Percentiles rank a stretch among this genome's conserved stretches.
Evolutionary conservation across 2,888 invertebrate genomes (phyloP).

Genomic region (Tipula helvola): DNA sequence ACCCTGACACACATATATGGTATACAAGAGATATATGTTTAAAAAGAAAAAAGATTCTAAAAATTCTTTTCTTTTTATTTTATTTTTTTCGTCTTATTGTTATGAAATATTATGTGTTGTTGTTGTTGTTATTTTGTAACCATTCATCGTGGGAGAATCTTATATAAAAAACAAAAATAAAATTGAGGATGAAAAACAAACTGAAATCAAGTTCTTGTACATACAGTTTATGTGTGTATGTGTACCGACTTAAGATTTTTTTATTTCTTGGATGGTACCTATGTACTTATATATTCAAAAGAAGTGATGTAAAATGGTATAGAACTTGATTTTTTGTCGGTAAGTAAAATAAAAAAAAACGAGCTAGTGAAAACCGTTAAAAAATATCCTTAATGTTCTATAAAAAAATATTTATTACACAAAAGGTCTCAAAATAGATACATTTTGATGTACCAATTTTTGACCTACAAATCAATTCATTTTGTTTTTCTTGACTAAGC

Average conservation of each 20-base stretch:
- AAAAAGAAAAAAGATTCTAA: background rate
- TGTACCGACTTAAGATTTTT: background rate
- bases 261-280: background rate
- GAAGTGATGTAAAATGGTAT: background rate
- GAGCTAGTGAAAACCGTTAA: background rate
- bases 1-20: constrained; percentile 8
- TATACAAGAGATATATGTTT: background rate
- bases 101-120: background rate
- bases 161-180: background rate
- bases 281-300: background rate
- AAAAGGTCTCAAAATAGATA: background rate
- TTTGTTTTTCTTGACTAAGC: background rate
- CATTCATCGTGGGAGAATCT: constrained; percentile 6
- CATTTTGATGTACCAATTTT: background rate
- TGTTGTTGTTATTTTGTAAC: background rate
- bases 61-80: background rate
- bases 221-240: background rate
- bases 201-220: background rate
- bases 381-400: background rate
- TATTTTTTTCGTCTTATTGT: background rate
- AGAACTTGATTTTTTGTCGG: background rate
- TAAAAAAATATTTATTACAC: background rate
- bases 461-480: background rate
- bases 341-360: background rate
- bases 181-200: background rate